These are phyloP conservation scores for Thecophora atra DNA, from an alignment of 2,888 invertebrate species.

Conservation along the genomic window DNA sequence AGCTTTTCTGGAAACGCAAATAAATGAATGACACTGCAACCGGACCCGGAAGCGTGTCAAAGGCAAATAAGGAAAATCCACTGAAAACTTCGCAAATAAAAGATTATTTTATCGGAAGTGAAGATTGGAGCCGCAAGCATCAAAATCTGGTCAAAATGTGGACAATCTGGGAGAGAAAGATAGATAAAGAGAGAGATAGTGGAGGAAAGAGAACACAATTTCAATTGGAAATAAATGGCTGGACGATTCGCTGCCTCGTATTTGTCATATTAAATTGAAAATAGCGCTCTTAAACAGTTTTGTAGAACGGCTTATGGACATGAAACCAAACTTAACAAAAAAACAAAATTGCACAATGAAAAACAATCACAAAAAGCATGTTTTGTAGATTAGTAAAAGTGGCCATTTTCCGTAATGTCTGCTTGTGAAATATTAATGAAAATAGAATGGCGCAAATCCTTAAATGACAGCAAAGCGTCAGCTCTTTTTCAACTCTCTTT, in stretches of 20 bases:
- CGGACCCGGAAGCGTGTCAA: conserved; percentile 11
- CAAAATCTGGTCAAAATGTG: not conserved
- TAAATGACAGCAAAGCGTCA: too few relatives aligned
- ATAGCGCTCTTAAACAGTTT: too few relatives aligned
- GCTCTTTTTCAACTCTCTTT: too few relatives aligned
- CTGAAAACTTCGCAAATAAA: conserved; percentile 18
- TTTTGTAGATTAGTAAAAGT: not conserved
- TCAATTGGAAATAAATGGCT: too few relatives aligned
- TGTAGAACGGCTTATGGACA: not conserved
- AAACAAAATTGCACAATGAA: too few relatives aligned
- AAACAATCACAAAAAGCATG: too few relatives aligned
- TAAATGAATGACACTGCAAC: conserved; percentile 15
- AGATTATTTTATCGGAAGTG: conserved; percentile 15
- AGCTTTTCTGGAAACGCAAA: not conserved
- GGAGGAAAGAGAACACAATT: not conserved
- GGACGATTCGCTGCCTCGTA: too few relatives aligned
- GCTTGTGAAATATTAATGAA: too few relatives aligned
- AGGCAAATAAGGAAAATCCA: conserved; percentile 9
- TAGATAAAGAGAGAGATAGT: not conserved
- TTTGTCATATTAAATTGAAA: too few relatives aligned
- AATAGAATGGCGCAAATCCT: too few relatives aligned
- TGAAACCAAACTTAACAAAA: too few relatives aligned
- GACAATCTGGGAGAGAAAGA: not conserved
- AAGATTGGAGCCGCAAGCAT: conserved; percentile 12
- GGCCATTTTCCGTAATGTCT: conserved; percentile 17